Evolutionary conservation across 2,113 vertebrate species (phyloP).

Genomic region (Catharus fuscescens): DNA sequence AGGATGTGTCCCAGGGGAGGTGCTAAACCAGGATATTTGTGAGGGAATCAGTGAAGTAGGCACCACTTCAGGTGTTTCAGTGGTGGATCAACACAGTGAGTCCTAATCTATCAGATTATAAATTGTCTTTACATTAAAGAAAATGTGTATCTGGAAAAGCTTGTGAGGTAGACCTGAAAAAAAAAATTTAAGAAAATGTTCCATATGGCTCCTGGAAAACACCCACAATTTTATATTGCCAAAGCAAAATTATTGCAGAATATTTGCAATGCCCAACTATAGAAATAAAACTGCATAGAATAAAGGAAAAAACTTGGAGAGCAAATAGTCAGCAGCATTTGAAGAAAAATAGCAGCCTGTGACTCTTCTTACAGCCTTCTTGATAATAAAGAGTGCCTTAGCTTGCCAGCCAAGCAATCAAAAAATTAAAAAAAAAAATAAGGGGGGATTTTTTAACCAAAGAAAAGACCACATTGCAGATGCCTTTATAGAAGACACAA

Average conservation of each 20-base stretch:
- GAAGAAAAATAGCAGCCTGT: background rate
- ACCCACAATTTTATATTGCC: background rate
- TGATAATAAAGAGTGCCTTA: background rate
- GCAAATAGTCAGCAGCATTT: background rate
- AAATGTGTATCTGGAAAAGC: background rate
- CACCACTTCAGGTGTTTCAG: background rate
- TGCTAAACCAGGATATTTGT: background rate
- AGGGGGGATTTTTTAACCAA: background rate
- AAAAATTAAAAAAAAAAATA: background rate
- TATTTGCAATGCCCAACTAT: background rate
- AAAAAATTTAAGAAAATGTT: background rate
- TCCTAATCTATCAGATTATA: background rate
- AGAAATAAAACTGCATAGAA: background rate
- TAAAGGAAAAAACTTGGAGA: background rate
- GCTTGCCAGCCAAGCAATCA: background rate
- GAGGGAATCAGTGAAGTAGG: background rate
- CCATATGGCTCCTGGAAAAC: background rate
- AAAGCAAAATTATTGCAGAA: background rate
- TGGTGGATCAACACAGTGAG: background rate
- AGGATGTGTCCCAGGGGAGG: background rate
- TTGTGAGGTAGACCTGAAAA: background rate
- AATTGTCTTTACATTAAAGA: background rate
- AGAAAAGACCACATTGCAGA: background rate
- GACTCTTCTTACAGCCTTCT: background rate
- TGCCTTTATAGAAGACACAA: background rate